Evolutionary conservation across 1,140 invertebrate genomes (phyloP), one percentile per base, ranked within the genome.

Genomic region (Drosophila virilis): DNA sequence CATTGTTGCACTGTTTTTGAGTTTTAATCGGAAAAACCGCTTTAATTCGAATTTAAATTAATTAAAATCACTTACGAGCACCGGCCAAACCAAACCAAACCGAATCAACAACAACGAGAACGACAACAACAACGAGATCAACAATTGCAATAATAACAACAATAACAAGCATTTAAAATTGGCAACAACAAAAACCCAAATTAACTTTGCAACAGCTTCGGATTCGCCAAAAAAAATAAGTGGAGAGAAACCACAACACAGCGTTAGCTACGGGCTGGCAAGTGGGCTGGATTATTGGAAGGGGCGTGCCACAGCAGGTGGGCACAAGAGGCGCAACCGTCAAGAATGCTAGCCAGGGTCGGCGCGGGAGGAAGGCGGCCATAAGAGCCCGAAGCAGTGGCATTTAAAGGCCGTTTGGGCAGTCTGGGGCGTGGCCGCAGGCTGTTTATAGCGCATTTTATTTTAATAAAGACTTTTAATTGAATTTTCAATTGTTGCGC

Each of bases 391-490:
- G 37, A 38, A 38, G 35, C n/a, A n/a, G 12, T 12, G 12, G 40
- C 6, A 28, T 13, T 69, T 33, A 35, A 45, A 48, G 48, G 70
- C 42, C 28, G 65, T 43, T 61, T 28, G 22, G 38, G 13, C 45
- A 37, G 62, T 9, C 22, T 48, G 62, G 62, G 73, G 78, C 77
- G 73, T 60, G 62, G 62, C 74, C 43, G 48, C 48, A 8, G 72
- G 37, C 58, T 67, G 62, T 89, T 68, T 73, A 67, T 83, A 81
- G 74, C 71, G 80, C 74, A 89, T 88, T 88, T 88, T 89, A 88
- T 88, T 88, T 89, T 88, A 88, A 88, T 88, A 88, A 88, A 88
- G 84, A 89, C 80, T 88, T 88, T 88, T 88, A 88, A 88, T 88
- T 88, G 84, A 89, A 88, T 89, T 88, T 88, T 88, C 84, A 88